phyloP scores from a whole-genome alignment of 2,797 vertebrate genomes.

The Poecilia picta region DNA sequence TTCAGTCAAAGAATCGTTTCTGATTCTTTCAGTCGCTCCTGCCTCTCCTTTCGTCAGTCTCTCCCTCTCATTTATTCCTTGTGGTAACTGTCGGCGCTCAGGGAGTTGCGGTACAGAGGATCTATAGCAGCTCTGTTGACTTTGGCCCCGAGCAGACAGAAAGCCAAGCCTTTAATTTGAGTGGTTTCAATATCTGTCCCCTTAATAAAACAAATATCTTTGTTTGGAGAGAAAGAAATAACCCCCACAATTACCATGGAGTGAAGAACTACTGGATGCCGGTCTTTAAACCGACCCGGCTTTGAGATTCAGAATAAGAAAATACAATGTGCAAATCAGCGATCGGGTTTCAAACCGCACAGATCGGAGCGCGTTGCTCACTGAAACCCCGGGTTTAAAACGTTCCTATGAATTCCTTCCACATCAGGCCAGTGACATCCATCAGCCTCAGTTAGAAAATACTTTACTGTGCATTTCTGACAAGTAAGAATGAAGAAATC shows the following conservation, averaged over 20 bases:
- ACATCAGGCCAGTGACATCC: conserved; percentile 22
- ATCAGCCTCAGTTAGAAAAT: conserved; percentile 37
- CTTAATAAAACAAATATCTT: conserved; percentile 86
- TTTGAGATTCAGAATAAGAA: conserved; percentile 65
- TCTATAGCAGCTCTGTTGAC: conserved; percentile 72
- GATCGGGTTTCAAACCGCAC: conserved; percentile 50
- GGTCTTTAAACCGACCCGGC: conserved; percentile 68
- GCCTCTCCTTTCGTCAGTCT: conserved; percentile 36
- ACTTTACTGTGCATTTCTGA: neutral
- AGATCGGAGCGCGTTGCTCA: conserved; percentile 22
- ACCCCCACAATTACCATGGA: conserved; percentile 59
- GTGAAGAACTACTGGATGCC: conserved; percentile 39
- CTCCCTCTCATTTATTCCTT: conserved; percentile 36
- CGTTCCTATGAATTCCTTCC: conserved; percentile 36
- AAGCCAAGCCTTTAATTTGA: conserved; percentile 74
- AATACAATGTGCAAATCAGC: conserved; percentile 51
- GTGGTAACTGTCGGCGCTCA: conserved; percentile 46
- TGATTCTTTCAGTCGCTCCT: conserved; percentile 28
- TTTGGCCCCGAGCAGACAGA: conserved; percentile 65
- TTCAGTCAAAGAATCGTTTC: conserved; percentile 19
- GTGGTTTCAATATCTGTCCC: conserved; percentile 81
- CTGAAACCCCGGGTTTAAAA: conserved; percentile 25
- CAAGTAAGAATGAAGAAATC: neutral
- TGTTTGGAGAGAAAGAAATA: conserved; percentile 82
- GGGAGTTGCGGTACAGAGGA: conserved; percentile 52